Base-by-base conservation (phyloP, 2,113 vertebrate genomes). In the Probosciger aterrimus region DNA sequence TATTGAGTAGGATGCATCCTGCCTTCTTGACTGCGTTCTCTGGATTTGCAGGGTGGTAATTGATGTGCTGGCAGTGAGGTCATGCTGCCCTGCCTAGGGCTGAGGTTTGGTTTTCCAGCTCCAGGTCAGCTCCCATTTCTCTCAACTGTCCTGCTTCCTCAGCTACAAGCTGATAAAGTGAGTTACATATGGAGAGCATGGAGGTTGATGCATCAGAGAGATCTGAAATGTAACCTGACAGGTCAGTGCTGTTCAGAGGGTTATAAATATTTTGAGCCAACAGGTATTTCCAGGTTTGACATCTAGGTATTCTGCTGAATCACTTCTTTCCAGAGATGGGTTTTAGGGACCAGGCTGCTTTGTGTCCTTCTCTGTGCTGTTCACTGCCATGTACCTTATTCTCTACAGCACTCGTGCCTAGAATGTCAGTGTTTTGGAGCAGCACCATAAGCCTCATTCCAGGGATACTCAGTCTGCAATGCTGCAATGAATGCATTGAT, bases 401-500 rank as follows among this genome's bases (percentile, higher is more conserved):
- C 22, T 89, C 71, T 31, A 23, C 49, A 74, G 71, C 31, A 59
- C 46, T 90, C 30, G 83, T 76, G 60, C 49, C 78, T 43, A 88
- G 57, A 89, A 85, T 57, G 52, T 24, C 88, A 60, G 24, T 55
- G 53, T 52, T 93, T 79, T 75, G 67, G 64, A 89, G 74, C 68
- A 95, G 67, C 33, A 84, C 59, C 37, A 69, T 69, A 71, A 93
- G 28, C 63, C 49, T 86, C 15, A 3, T 91, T 93, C 74, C 92
- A 63, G 62, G 46, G 50, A 87, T 73, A 89, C 17, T 82, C 89
- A 76, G 81, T 47, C 80, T 87, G 47, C 76, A 90, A 77, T 86
- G 92, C 87, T 87, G 52, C 76, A 90, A 77, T 86, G 92, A 97
- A 94, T 81, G 57, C 90, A 83, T 68, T 92, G 82, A 94, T 95